Evolutionary conservation across 1,140 invertebrate genomes (phyloP).

Genomic region (Drosophila burlai): DNA sequence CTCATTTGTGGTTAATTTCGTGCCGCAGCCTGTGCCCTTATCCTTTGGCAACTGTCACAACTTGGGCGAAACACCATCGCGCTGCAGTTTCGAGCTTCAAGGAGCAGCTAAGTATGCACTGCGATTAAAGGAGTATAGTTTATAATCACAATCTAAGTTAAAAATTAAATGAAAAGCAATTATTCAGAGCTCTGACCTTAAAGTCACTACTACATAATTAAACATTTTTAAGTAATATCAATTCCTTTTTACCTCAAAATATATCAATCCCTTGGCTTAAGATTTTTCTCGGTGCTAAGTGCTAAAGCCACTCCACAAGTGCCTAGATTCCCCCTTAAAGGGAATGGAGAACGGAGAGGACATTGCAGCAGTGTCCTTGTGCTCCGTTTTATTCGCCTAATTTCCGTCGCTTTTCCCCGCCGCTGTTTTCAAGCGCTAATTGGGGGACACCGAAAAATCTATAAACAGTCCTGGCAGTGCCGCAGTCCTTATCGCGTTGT

Average conservation of each 20-base stretch:
- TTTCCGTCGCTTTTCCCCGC: conserved; percentile 54
- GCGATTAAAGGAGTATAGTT: not conserved
- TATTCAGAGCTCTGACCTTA: not conserved
- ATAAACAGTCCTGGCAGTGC: conserved; percentile 58
- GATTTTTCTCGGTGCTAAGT: conserved; percentile 1
- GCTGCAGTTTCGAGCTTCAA: conserved; percentile 32
- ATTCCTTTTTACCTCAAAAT: not conserved
- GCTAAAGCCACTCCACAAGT: not conserved
- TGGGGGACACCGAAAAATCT: conserved; percentile 69
- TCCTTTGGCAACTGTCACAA: conserved; percentile 57
- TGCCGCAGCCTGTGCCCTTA: conserved; percentile 32
- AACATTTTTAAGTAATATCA: not conserved
- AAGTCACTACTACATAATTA: not conserved
- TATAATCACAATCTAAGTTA: not conserved
- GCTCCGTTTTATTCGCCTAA: conserved; percentile 59
- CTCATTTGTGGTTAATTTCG: conserved; percentile 77
- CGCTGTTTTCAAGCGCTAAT: conserved; percentile 53
- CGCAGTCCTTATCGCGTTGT: conserved; percentile 18
- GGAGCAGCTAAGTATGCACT: conserved; percentile 49
- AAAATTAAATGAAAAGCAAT: not conserved
- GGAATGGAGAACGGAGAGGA: not conserved
- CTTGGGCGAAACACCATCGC: conserved; percentile 19
- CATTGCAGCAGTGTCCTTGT: conserved; percentile 27
- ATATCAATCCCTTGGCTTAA: too few species aligned
- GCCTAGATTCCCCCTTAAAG: not conserved